phyloP scores from a whole-genome alignment of 2,888 invertebrate genomes.

The Pterobdella sp. region DNA sequence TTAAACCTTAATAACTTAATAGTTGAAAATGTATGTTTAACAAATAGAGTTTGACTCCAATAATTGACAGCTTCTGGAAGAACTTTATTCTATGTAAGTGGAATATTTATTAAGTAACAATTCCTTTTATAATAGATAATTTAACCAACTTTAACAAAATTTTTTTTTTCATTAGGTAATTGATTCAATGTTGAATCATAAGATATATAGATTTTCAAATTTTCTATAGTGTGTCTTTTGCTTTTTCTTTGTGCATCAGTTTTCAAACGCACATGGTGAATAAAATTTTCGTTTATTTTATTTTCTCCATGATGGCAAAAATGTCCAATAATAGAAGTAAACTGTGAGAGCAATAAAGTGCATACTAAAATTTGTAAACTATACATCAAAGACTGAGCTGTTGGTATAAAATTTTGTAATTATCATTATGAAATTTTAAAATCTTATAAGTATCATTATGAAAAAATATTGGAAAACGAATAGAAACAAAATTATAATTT shows the following conservation, averaged over 20 bases:
- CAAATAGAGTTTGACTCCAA: slow-evolving; percentile 20
- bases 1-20: slow-evolving; percentile 18
- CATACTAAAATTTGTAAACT: too few relatives aligned
- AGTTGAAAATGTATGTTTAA: neutral
- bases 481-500: too few relatives aligned
- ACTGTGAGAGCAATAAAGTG: neutral
- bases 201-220: slow-evolving; percentile 18
- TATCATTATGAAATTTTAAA: too few relatives aligned
- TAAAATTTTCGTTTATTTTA: neutral
- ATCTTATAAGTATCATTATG: too few relatives aligned
- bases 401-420: too few relatives aligned
- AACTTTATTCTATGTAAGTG: slow-evolving; percentile 12
- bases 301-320: neutral
- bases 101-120: neutral
- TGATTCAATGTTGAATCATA: slow-evolving; percentile 9
- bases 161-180: neutral
- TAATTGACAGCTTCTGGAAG: slow-evolving; percentile 12
- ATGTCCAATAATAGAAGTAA: neutral
- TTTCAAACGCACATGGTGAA: slow-evolving; percentile 13
- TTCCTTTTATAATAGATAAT: neutral
- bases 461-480: too few relatives aligned
- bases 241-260: neutral
- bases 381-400: too few relatives aligned
- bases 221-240: slow-evolving; percentile 5
- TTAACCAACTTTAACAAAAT: slow-evolving; percentile 13